phyloP scores from a whole-genome alignment of 2,888 invertebrate species.

The Euzophera pinguis region DNA sequence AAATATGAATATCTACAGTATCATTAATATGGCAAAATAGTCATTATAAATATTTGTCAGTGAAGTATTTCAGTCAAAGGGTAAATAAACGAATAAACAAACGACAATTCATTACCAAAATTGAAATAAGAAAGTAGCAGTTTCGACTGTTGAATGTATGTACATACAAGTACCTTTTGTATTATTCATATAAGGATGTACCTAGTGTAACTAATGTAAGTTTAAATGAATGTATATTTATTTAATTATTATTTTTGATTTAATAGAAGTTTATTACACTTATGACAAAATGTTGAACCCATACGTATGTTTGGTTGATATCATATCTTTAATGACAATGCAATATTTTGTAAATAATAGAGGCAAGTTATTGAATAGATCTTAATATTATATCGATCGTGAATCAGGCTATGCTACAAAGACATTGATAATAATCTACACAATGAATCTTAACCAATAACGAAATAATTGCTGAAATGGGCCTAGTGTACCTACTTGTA shows the following conservation, averaged over 20 bases:
- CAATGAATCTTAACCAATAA: too few species aligned
- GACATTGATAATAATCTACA: too few species aligned
- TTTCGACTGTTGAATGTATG: slow-evolving; percentile 9
- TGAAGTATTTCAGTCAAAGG: background rate
- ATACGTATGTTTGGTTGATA: background rate
- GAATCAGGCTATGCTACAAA: too few species aligned
- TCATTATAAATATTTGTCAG: background rate
- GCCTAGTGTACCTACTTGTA: too few species aligned
- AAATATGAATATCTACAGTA: too few species aligned
- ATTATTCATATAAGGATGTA: slow-evolving; percentile 3
- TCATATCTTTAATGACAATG: background rate
- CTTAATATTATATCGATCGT: too few species aligned
- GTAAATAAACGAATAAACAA: background rate
- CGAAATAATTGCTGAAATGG: too few species aligned
- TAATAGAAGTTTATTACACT: background rate
- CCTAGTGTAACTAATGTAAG: slow-evolving; percentile 8
- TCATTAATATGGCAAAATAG: too few species aligned
- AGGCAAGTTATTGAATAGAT: too few species aligned
- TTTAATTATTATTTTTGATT: background rate
- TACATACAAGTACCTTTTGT: slow-evolving; percentile 10
- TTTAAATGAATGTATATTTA: slow-evolving; percentile 1
- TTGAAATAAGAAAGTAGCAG: slow-evolving; percentile 7
- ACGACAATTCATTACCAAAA: background rate
- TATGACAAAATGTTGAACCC: background rate
- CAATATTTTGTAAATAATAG: too few species aligned